Conservation (phyloP, 2,797 vertebrate species). For the Peromyscus aztecus region DNA sequence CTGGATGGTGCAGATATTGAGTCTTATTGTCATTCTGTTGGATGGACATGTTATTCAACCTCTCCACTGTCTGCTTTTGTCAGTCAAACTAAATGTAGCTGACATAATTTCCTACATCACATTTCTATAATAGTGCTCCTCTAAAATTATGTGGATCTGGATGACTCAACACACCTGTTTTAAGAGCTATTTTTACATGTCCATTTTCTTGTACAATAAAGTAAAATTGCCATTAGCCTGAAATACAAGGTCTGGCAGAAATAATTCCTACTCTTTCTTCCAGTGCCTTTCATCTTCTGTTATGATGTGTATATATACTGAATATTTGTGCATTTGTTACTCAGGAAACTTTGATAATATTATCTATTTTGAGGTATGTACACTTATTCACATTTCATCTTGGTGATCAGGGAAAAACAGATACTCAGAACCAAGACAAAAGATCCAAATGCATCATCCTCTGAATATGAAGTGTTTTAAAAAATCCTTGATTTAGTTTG, state of each 20-base stretch:
- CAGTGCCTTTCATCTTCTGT: background rate
- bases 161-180: background rate
- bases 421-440: background rate
- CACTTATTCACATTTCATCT: background rate
- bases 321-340: background rate
- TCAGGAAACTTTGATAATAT: background rate
- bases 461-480: background rate
- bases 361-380: background rate
- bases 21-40: background rate
- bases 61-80: background rate
- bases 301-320: background rate
- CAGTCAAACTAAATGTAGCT: background rate
- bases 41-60: background rate
- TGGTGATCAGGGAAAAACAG: background rate
- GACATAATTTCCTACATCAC: background rate
- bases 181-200: background rate
- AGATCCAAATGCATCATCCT: background rate
- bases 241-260: background rate
- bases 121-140: background rate
- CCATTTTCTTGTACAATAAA: background rate
- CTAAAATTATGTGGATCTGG: background rate
- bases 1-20: background rate
- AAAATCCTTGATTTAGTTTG: conserved; percentile 6
- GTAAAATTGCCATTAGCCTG: background rate
- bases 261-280: background rate